A percentile compares a stretch with the other conserved stretches of the same genome.
Conservation (phyloP, 1,140 invertebrate species). For the Hycleus phaleratus region DNA sequence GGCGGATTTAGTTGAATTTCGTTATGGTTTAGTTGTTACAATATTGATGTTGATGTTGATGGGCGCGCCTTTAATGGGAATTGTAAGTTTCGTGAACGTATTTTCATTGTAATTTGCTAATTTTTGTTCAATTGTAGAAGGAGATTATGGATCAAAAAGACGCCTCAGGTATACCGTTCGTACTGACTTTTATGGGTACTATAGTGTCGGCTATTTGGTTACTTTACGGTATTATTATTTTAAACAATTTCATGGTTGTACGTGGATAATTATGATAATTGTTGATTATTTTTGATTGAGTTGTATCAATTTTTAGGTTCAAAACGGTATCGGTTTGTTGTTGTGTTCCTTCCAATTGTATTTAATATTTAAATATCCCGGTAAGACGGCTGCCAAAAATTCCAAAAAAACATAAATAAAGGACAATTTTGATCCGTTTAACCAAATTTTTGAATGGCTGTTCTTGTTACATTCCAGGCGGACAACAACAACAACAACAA, state of each 20-base stretch:
- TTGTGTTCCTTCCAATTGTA: constrained; percentile 54
- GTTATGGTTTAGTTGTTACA: constrained; percentile 63
- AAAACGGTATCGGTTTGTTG: constrained; percentile 57
- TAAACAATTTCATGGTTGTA: constrained; percentile 70
- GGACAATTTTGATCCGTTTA: no score
- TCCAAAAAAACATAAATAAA: no score
- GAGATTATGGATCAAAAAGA: constrained; percentile 67
- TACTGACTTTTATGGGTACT: constrained; percentile 69
- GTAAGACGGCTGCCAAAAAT: no score
- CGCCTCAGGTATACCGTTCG: constrained; percentile 72
- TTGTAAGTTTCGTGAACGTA: constrained; percentile 47
- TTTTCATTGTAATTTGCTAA: background rate
- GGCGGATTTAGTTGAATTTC: constrained; percentile 53
- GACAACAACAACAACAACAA: no score
- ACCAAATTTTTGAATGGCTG: no score
- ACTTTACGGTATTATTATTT: constrained; percentile 69
- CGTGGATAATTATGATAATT: constrained; percentile 40
- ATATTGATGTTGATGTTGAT: constrained; percentile 58
- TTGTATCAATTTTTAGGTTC: constrained; percentile 48
- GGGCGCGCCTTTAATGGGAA: constrained; percentile 58
- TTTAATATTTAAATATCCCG: constrained; percentile 43
- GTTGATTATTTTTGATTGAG: constrained; percentile 11
- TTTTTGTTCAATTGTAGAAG: constrained; percentile 43
- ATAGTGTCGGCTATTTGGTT: constrained; percentile 70
- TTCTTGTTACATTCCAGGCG: no score